Evolutionary conservation across 1,140 invertebrate genomes (phyloP).

Genomic region (Prorops nasuta): DNA sequence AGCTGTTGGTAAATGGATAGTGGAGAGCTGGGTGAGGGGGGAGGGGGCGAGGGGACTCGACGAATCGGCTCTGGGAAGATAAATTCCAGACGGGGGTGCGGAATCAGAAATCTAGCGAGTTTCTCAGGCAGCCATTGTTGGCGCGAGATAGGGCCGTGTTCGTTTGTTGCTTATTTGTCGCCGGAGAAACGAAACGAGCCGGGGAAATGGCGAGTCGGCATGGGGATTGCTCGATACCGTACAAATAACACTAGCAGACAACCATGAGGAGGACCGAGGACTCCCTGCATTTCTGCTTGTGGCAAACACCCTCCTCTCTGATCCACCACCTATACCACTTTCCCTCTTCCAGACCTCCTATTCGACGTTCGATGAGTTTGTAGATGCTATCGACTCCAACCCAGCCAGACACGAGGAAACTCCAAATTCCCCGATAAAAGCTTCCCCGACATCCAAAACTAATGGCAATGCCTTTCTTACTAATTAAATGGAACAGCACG

Average conservation of each 20-base stretch:
- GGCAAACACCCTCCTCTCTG: slow-evolving; percentile 6
- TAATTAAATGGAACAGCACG: too few species aligned
- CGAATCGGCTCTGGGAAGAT: too few species aligned
- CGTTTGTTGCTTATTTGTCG: slow-evolving; percentile 33
- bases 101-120: slow-evolving; percentile 29
- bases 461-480: too few species aligned
- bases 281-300: slow-evolving; percentile 2
- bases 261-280: slow-evolving; percentile 8
- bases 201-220: slow-evolving; percentile 22
- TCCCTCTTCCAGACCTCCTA: slow-evolving; percentile 3
- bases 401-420: not conserved
- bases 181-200: slow-evolving; percentile 30
- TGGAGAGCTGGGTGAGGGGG: too few species aligned
- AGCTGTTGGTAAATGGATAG: slow-evolving; percentile 6
- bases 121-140: slow-evolving; percentile 15
- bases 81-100: slow-evolving; percentile 21
- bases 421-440: not conserved
- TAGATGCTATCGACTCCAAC: slow-evolving; percentile 24
- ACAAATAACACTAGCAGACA: slow-evolving; percentile 27
- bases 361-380: slow-evolving; percentile 21
- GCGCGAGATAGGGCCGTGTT: slow-evolving; percentile 24
- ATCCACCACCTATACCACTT: slow-evolving; percentile 8
- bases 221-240: slow-evolving; percentile 25
- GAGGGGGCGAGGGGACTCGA: too few species aligned
- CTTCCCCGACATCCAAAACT: too few species aligned